Base-by-base conservation (phyloP, 2,797 vertebrate species). In the Brachyrhaphis roseni region DNA sequence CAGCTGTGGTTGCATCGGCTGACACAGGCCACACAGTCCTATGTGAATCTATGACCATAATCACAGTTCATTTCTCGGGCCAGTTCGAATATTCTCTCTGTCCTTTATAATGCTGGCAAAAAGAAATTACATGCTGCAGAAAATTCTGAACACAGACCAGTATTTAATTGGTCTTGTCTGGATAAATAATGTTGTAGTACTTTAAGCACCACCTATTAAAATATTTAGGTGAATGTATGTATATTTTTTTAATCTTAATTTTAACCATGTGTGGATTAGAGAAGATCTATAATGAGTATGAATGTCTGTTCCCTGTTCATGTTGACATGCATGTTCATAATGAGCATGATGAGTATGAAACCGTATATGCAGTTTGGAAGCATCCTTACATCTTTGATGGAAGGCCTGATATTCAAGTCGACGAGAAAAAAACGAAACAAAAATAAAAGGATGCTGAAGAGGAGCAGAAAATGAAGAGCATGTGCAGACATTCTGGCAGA, bases 401-500 rank as follows among this genome's bases (percentile, higher is more conserved):
- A 89, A 78, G 84, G 83, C 80, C 73, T 85, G 72, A 78, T 77
- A 72, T 86, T 82, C 12, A 46, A 84, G 76, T 31, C 47, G 23
- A 47, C 36, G 16, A 64, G 31, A 36, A 36, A 64, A 64, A 26
- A 18, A 18, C 3, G 18, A 20, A 47, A 16, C 5, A 28, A 77
- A 76, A 11, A 75, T 66, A 39, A 79, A 8, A 28, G 55, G 76
- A 31, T 16, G 79, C 62, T 55, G 55, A 79, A 51, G 53, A 34
- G 78, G 81, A 76, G 72, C 43, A 85, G 62, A 77, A 85, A 70
- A 78, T 82, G 53, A 87, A 82, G 87, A 90, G 85, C 4, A 41
- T 81, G 87, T 89, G 91, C 82, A 81, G 85, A 88, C 87, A n/a
- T 80, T 89, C 86, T 93, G 89, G 87, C 89, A 87, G 83, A 43